A percentile compares a stretch with the other conserved stretches of the same genome.
Evolutionary conservation across 1,140 invertebrate species (phyloP).

Genomic region (Orussus abietinus): DNA sequence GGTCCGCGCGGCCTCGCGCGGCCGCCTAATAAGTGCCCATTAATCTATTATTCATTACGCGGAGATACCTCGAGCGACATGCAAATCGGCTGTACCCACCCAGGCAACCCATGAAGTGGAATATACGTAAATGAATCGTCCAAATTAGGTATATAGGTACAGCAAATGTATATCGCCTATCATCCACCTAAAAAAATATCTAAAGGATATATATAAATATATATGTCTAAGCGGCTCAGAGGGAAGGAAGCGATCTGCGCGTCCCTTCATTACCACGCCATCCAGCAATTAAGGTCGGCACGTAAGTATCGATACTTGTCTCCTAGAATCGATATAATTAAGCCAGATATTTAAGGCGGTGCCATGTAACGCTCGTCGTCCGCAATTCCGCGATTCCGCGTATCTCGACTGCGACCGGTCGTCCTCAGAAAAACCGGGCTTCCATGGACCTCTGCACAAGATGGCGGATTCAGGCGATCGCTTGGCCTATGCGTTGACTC

Average conservation of each 20-base stretch:
- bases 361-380: conserved; percentile 33
- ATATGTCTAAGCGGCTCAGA: no score
- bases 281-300: conserved; percentile 41
- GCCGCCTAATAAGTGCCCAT: conserved; percentile 42
- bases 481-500: no score
- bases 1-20: conserved; percentile 36
- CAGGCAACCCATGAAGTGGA: no score
- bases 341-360: conserved; percentile 47
- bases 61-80: conserved; percentile 30
- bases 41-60: conserved; percentile 47
- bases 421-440: conserved; percentile 24
- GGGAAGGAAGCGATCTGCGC: no score
- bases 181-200: no score
- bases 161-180: no score
- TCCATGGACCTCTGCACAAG: neutral
- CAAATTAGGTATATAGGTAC: no score
- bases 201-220: no score
- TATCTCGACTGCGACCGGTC: conserved; percentile 22
- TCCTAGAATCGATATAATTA: conserved; percentile 48
- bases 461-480: no score
- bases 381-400: conserved; percentile 28
- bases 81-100: conserved; percentile 36
- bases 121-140: no score
- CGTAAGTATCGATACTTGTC: conserved; percentile 46
- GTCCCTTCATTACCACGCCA: no score